Base-by-base conservation (phyloP, 1,140 invertebrate genomes). In the Hyposmocoma kahamanoa region DNA sequence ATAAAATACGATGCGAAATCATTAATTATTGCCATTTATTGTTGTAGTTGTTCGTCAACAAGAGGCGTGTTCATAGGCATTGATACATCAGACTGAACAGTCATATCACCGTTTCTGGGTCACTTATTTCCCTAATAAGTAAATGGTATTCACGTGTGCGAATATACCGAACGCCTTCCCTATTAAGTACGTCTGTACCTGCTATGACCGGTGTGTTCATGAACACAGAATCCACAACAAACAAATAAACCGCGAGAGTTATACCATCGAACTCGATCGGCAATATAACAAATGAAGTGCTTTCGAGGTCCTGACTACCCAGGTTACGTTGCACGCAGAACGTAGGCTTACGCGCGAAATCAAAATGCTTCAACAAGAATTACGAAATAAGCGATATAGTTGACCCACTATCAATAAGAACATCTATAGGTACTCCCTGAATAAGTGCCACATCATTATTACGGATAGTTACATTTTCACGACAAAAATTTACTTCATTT, bases 371-470 rank as follows among this genome's bases (percentile, higher is more conserved):
- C 3, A 47, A 17, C 3, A 47, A 9, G 2, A 6, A 17, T 15
- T 20, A 17, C 4, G 34, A 47, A 24, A 47, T 47, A 15, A 36
- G 24, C 0, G 45, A 47, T 11, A 39, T 38, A 36, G 4, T 8
- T 10, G 45, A 36, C 2, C 32, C 30, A 15, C 32, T 47, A 24
- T 67, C 70, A 65, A 9, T 44, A 19, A 22, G 53, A 50, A 45
- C 56, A 59, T 6, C 71, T 59, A 50, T 71, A 59, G 1, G 63
- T 67, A 47, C 67, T 62, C 34, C 34, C 30, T 48, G 34, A 17
- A 48, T 41, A 1, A 41, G 21, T 1, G 46, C 46, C n/a, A n/a
- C 15, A 11, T 11, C n/a, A 21, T 38, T 11, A 41, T 15, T 5
- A 41, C 22, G 22, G 13, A 20, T 46, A 17, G 24, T 34, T 32